These are phyloP conservation scores for Notothenia rossii DNA, from an alignment of 2,113 vertebrate species.

Conservation along the genomic window DNA sequence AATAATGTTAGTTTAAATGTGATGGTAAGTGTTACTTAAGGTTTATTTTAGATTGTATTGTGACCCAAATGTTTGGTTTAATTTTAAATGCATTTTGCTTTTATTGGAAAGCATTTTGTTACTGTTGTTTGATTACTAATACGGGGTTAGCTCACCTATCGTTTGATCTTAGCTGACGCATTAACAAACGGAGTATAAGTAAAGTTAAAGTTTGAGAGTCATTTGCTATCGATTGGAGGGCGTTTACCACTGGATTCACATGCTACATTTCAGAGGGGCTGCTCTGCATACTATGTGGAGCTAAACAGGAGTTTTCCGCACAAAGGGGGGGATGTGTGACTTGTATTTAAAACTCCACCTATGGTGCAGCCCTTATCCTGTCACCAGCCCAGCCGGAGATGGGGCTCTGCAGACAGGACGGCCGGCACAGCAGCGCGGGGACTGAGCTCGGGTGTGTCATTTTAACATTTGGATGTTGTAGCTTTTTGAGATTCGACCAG, in stretches of 20 bases:
- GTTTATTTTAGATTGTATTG: no score
- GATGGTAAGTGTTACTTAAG: no score
- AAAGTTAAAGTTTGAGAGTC: neutral
- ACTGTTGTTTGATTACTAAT: neutral
- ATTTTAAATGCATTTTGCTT: no score
- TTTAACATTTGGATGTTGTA: conserved; percentile 28
- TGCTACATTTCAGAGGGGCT: conserved; percentile 13
- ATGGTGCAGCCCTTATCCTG: conserved; percentile 11
- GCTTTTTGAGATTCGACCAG: conserved; percentile 39
- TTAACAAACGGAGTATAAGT: neutral
- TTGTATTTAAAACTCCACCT: conserved; percentile 61
- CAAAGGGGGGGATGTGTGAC: conserved; percentile 12
- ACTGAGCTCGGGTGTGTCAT: conserved; percentile 65
- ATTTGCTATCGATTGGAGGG: neutral
- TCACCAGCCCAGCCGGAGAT: conserved; percentile 34
- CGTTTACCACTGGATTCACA: neutral
- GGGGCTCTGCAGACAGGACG: conserved; percentile 6
- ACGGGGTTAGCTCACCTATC: neutral
- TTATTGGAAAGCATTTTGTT: no score
- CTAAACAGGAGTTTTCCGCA: conserved; percentile 12
- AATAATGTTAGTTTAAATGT: no score
- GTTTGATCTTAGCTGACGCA: neutral
- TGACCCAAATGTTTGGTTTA: no score
- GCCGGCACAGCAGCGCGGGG: conserved; percentile 50
- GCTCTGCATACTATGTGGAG: conserved; percentile 31